Base-by-base conservation (phyloP, 2,797 vertebrate species). In the Micrastur ruficollis region DNA sequence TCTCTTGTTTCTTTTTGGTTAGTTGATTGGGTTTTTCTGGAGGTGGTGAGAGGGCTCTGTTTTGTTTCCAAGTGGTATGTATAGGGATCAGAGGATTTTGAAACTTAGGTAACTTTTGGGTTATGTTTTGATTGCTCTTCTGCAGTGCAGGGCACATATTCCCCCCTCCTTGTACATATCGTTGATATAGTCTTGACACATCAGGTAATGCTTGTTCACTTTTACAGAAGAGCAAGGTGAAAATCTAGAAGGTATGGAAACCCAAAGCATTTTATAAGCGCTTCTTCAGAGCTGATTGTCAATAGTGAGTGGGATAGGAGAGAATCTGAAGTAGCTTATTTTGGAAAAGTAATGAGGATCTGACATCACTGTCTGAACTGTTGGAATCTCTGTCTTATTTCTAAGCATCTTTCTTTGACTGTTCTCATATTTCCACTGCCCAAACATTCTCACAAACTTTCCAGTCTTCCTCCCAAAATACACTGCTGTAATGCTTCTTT, bases 351-450 rank as follows among this genome's bases (percentile, higher is more conserved):
- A 93, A 47, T 89, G 85, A 86, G 90, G 40, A 38, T 89, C 88
- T 94, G 95, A 91, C 93, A 70, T 90, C 86, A 95, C 32, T 93
- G 89, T 93, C 94, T 92, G 89, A 85, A 79, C 63, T 92, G 90
- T 47, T 91, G 90, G 83, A 95, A 89, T 90, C 73, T 86, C 81
- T 95, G 72, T 86, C 79, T 86, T 92, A 61, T 81, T 96, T 93
- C 92, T 95, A 84, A 71, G 93, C 44, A 86, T 94, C 88, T 90
- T 83, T 89, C 74, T 94, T 80, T 93, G 78, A 67, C 42, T 91
- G 18, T 89, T 94, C 85, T 81, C 49, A 3, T 56, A 74, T 82
- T 97, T 94, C 32, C 32, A 70, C 26, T 80, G 44, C 63, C 76
- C 86, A 85, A 97, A 85, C 44, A 76, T 79, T 90, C 78, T 85